phyloP scores from a whole-genome alignment of 1,140 invertebrate species.

The Magallana gigas region DNA sequence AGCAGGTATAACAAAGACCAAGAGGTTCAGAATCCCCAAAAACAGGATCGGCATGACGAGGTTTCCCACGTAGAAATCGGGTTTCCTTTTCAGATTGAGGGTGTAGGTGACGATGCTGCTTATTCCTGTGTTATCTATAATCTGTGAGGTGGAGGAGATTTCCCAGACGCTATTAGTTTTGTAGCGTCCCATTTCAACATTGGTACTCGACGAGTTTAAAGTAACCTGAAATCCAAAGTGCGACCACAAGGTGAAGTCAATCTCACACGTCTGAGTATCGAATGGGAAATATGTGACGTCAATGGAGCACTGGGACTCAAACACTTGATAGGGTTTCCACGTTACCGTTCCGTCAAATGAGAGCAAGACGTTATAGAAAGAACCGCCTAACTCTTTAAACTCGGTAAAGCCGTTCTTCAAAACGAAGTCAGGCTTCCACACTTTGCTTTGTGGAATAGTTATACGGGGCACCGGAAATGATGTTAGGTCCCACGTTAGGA shows the following conservation, averaged over 20 bases:
- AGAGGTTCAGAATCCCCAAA: slow-evolving; percentile 44
- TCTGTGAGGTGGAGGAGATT: neutral
- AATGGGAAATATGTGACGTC: slow-evolving; percentile 49
- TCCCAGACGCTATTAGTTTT: slow-evolving; percentile 33
- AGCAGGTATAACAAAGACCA: slow-evolving; percentile 49
- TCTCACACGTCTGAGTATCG: slow-evolving; percentile 34
- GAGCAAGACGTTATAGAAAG: neutral
- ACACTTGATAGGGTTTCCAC: slow-evolving; percentile 44
- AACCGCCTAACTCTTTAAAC: slow-evolving; percentile 22
- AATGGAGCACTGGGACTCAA: slow-evolving; percentile 22
- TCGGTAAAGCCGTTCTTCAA: slow-evolving; percentile 12
- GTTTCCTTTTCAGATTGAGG: slow-evolving; percentile 29
- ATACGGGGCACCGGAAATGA: neutral
- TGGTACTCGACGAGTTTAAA: neutral
- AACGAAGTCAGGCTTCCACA: slow-evolving; percentile 45
- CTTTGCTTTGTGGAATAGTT: neutral
- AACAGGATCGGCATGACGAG: slow-evolving; percentile 50
- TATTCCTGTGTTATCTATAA: neutral
- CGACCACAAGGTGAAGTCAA: slow-evolving; percentile 6
- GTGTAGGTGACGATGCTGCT: slow-evolving; percentile 46
- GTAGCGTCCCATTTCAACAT: neutral
- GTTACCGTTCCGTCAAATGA: neutral
- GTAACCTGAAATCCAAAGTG: slow-evolving; percentile 3
- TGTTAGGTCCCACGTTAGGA: neutral
- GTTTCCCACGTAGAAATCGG: slow-evolving; percentile 33